Base-by-base conservation (phyloP, 2,113 vertebrate genomes). In the Calyptommatus sinebrachiatus region DNA sequence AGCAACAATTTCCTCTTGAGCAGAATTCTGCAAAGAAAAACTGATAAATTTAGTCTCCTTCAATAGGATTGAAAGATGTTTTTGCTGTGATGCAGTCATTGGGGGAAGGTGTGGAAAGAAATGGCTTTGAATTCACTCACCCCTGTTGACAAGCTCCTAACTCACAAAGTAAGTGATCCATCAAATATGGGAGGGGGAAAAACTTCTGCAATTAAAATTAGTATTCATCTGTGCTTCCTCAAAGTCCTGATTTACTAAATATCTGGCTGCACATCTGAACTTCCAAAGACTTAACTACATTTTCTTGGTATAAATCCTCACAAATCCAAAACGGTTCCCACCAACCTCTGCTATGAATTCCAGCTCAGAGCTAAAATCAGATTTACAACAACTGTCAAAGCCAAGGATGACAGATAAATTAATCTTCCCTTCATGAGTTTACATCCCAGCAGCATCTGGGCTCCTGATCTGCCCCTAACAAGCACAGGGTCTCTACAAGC, bases 341-440 rank as follows among this genome's bases (percentile, higher is more conserved):
- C 90, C 90, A 76, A 62, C n/a, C 50, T 81, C 45, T 16, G 76
- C 72, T 62, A 61, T 65, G 65, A 61, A 81, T 94, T 89, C 92
- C 91, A 88, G 91, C 92, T 94, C 91, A 91, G 89, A 92, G 93
- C 91, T 93, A 96, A 97, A 76, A 97, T 96, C 95, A 95, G 94
- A 97, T 97, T 97, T 97, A 96, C 94, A 95, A 95, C 96, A 94
- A 93, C 95, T 96, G 96, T 95, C 96, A 97, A 93, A 97, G 93
- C 89, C 92, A 2, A 92, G 93, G 93, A 95, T 95, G 96, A 97
- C 95, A 96, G 94, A 95, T 91, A 94, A 95, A 97, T 97, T 96
- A 94, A 97, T 97, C 96, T 96, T 95, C 91, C 93, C 93, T 94
- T 97, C 96, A 95, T 91, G 88, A 95, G 94, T 96, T 95, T 96